Percentiles rank a stretch among this genome's conserved stretches.
These are phyloP conservation scores for Chrysopa pallens DNA, from an alignment of 1,140 invertebrate genomes.

Conservation along the genomic window DNA sequence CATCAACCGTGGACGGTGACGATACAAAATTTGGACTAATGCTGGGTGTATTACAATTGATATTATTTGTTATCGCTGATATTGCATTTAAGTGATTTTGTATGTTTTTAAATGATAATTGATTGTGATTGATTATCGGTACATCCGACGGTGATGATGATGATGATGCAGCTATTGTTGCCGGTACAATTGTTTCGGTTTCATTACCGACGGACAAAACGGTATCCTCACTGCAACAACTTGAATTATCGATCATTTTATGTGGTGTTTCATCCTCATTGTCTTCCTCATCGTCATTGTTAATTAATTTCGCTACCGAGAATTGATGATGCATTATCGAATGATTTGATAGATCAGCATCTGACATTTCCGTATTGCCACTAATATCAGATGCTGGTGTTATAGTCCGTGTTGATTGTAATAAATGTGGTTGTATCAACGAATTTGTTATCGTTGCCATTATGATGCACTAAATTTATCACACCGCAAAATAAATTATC, in stretches of 20 bases:
- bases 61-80: conserved; percentile 28
- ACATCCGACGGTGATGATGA: conserved; percentile 8
- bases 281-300: conserved; percentile 7
- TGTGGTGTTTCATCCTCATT: conserved; percentile 14
- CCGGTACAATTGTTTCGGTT: conserved; percentile 20
- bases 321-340: background rate
- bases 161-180: conserved; percentile 8
- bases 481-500: conserved; percentile 2
- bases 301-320: background rate
- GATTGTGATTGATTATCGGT: conserved; percentile 9
- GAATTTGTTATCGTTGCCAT: conserved; percentile 17
- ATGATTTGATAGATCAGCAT: conserved; percentile 11
- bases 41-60: background rate
- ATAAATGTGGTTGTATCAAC: conserved; percentile 10
- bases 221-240: conserved; percentile 44
- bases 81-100: conserved; percentile 37
- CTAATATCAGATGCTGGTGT: background rate
- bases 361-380: conserved; percentile 17
- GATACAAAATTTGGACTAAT: background rate
- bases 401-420: conserved; percentile 10
- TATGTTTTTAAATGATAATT: conserved; percentile 35
- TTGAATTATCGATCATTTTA: conserved; percentile 20
- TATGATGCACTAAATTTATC: conserved; percentile 1
- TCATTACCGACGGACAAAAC: conserved; percentile 48
- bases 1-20: background rate